These are phyloP conservation scores for Sterrhoptilus dennistouni DNA, from an alignment of 2,113 vertebrate genomes.

Conservation along the genomic window DNA sequence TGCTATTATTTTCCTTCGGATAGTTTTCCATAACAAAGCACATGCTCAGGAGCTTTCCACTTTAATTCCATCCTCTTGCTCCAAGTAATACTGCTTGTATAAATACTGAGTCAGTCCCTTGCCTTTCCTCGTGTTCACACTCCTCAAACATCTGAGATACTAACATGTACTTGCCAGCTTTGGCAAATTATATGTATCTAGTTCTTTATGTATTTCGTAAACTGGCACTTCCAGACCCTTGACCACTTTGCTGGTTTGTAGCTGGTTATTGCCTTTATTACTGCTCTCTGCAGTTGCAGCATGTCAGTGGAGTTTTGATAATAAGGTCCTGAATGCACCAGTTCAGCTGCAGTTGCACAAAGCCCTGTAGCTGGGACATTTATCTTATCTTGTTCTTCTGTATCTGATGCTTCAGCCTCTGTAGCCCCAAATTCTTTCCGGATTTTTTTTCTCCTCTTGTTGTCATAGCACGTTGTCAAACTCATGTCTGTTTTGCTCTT, in stretches of 20 bases:
- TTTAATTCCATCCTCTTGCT: slow-evolving; percentile 56
- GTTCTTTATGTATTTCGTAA: slow-evolving; percentile 21
- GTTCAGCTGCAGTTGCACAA: neutral
- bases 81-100: slow-evolving; percentile 61
- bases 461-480: slow-evolving; percentile 62
- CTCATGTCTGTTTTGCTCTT: slow-evolving; percentile 66
- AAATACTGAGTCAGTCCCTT: slow-evolving; percentile 65
- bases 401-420: slow-evolving; percentile 65
- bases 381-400: slow-evolving; percentile 22
- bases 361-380: slow-evolving; percentile 44
- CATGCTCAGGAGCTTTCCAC: slow-evolving; percentile 54
- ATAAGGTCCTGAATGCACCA: slow-evolving; percentile 7
- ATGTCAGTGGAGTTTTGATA: slow-evolving; percentile 20
- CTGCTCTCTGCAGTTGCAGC: neutral
- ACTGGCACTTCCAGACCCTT: slow-evolving; percentile 33
- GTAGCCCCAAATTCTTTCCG: slow-evolving; percentile 59
- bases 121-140: slow-evolving; percentile 59
- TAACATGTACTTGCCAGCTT: slow-evolving; percentile 50
- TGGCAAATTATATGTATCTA: slow-evolving; percentile 60
- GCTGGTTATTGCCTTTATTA: slow-evolving; percentile 41
- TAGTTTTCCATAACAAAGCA: slow-evolving; percentile 54
- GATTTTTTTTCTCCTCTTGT: slow-evolving; percentile 1
- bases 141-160: slow-evolving; percentile 48
- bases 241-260: slow-evolving; percentile 37
- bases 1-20: slow-evolving; percentile 34